Evolutionary conservation across 1,140 invertebrate species (phyloP).

Genomic region (Leptoteleia sp.): DNA sequence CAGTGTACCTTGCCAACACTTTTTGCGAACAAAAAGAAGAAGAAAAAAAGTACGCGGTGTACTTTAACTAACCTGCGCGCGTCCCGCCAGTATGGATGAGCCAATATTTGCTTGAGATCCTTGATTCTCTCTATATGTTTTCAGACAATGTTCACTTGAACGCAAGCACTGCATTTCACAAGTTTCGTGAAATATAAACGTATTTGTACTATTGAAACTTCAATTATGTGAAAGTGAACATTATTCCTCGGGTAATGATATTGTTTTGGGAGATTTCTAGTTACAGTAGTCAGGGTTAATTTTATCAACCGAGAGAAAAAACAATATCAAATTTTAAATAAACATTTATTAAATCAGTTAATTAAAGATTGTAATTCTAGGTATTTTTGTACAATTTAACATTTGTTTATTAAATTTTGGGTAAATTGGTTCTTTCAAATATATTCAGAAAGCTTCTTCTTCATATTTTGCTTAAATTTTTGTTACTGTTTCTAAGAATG

Average conservation of each 20-base stretch:
- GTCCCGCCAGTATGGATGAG: conserved; percentile 11
- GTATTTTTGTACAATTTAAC: too few relatives aligned
- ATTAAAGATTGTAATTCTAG: too few relatives aligned
- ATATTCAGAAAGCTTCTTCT: too few relatives aligned
- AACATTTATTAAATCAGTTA: too few relatives aligned
- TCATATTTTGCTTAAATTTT: too few relatives aligned
- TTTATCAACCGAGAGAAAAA: background rate
- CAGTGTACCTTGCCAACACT: conserved; percentile 1
- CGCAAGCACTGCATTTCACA: conserved; percentile 10
- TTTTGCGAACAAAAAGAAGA: too few relatives aligned
- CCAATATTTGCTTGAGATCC: conserved; percentile 26
- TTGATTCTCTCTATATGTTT: conserved; percentile 19
- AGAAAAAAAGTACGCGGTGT: conserved; percentile 9
- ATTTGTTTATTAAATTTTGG: too few relatives aligned
- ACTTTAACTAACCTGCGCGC: conserved; percentile 12
- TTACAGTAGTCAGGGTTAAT: too few relatives aligned
- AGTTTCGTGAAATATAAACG: conserved; percentile 18
- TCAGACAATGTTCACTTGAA: conserved; percentile 12
- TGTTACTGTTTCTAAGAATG: too few relatives aligned
- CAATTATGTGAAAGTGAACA: conserved; percentile 13
- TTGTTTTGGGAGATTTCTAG: background rate
- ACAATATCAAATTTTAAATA: too few relatives aligned
- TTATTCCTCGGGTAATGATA: conserved; percentile 13
- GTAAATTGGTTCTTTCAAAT: too few relatives aligned
- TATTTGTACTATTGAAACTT: conserved; percentile 16